Evolutionary conservation across 2,113 vertebrate species (phyloP), one percentile per base, ranked within the genome.

Genomic region (Glaucomys volans): DNA sequence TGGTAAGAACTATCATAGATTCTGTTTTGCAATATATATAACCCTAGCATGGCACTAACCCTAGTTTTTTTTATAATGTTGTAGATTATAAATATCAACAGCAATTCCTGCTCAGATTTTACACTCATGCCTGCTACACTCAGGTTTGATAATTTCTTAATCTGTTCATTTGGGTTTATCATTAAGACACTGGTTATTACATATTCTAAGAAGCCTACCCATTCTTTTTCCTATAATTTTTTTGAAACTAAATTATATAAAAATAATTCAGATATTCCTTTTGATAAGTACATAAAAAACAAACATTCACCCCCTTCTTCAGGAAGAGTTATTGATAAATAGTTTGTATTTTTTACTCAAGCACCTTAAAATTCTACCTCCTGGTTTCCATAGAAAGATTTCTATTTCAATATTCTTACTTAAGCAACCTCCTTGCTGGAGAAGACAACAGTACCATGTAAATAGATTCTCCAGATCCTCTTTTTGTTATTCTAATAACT

Each of bases 21-120:
- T 75, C 74, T 90, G 75, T 40, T 88, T 82, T 77, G 91, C 76
- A 90, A 28, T 40, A 52, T 52, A 72, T 52, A 69, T 28, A 83
- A 90, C 50, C 72, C 42, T 79, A 30, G 40, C 14, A 92, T 17
- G 81, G 59, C 24, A 17, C 5, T 47, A 50, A 76, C 26, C 16
- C 28, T 1, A 2, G 2, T 79, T 28, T 72, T 72, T 67, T 28
- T 17, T 77, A 85, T 40, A 32, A 22, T 83, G 92, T 69, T 52
- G 16, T 52, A 90, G 24, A 74, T 50, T 62, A 92, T n/a, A 94
- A 87, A 30, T 77, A 77, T 74, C 64, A 96, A 85, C 30, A 81
- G 26, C 32, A 85, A 35, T 35, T 67, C 40, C n/a, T 94, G 76
- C 57, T 97, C 71, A 83, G 62, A 85, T 91, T 54, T 95, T 82